Evolutionary conservation across 2,797 vertebrate genomes (phyloP), one percentile per base, ranked within the genome.

Genomic region (Syngnathus rostellatus): DNA sequence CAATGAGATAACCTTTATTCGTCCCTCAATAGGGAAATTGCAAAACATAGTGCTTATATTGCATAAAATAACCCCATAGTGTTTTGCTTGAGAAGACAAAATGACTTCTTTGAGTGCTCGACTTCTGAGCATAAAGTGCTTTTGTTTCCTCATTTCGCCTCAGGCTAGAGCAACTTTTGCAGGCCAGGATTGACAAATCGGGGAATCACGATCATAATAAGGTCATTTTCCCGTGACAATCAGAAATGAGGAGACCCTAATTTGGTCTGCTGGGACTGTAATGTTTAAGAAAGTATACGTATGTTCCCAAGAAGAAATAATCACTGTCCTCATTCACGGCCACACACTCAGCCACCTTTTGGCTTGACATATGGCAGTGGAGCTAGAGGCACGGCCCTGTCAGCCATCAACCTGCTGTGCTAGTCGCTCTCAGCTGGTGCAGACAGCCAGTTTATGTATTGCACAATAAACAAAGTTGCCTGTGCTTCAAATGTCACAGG

Each of bases 391-490:
- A 41, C 69, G 23, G 66, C 69, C 64, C 74, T 73, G 85, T 84
- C 85, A 78, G 59, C 79, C 79, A 70, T 83, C 51, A 66, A 66
- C 76, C 76, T 63, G 65, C 25, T 62, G 70, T 78, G 81, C 83
- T 85, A 79, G 46, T 82, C 82, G 79, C 75, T 62, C 67, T 74
- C 71, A 50, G 65, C 64, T 70, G 68, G 72, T 68, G 61, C 68
- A 72, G 72, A 69, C 68, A 21, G 71, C 78, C 69, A 46, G 77
- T 53, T 9, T 11, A 21, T 75, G 63, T 12, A 38, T 23, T 19
- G 53, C 64, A n/a, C 62, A 68, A 60, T 72, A 76, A 75, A 74
- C 66, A 73, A 75, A 73, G 74, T 66, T 73, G 63, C 69, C 66
- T 61, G 31, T 72, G 68, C 72, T 65, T 80, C 51, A 79, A 75